Base-by-base conservation (phyloP, 2,113 vertebrate species). In the Austrofundulus limnaeus region DNA sequence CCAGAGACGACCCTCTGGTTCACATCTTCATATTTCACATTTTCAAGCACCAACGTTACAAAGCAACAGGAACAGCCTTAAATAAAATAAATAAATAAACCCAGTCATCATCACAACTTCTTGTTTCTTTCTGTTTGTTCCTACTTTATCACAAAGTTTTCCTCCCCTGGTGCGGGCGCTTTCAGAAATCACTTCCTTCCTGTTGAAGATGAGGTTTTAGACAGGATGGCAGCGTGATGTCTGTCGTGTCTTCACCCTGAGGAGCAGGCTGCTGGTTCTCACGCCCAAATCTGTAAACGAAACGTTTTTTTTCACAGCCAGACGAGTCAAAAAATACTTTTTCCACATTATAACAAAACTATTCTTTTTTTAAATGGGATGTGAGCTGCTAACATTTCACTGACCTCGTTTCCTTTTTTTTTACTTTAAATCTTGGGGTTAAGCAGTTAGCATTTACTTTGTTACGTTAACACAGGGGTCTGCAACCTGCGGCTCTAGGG, bases 111-210 rank as follows among this genome's bases (percentile, higher is more conserved):
- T 72, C 25, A 72, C n/a, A 19, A 77, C 82, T 81, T 80, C 66
- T 77, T 83, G 49, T 85, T 87, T 78, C 47, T 64, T 51, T 54
- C 23, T 38, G 46, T 72, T 85, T 61, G 77, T 81, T 85, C 71
- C 64, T n/a, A 55, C 61, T 80, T 80, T 87, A 88, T 90, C 78
- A 57, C 73, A 21, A n/a, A 41, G 62, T 66, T 83, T 81, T 58
- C 53, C 81, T 92, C 89, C 88, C 86, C 77, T 61, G 83, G 60
- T 87, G 82, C 76, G 67, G 51, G 67, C 74, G 56, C 80, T 66
- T 80, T 80, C 66, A 83, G 64, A 92, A 92, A 93, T 88, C 69
- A 92, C 83, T 93, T 93, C 90, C 92, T 93, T 93, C 90, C 91
- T 89, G 86, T 78, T 68, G 61, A 67, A 82, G 86, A 86, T 75